Percentiles rank a stretch among this genome's conserved stretches.
Evolutionary conservation across 2,888 invertebrate genomes (phyloP).

Genomic region (Eristalinus aeneus): DNA sequence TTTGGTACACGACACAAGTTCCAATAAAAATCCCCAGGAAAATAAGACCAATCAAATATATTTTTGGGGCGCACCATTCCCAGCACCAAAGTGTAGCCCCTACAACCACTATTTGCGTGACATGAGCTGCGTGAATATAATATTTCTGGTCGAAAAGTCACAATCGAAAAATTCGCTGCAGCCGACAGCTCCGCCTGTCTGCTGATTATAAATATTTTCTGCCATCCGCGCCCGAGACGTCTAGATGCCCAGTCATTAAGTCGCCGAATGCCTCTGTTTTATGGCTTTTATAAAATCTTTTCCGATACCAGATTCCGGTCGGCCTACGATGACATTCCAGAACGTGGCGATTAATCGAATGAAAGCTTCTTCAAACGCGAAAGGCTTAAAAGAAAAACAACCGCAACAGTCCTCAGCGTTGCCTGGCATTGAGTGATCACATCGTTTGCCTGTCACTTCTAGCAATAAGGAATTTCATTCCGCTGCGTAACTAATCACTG

Average conservation of each 20-base stretch:
- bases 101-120: not conserved
- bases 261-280: not conserved
- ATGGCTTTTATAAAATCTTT: not conserved
- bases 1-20: too few species aligned
- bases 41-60: not conserved
- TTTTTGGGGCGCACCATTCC: too few species aligned
- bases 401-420: not conserved
- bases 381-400: constrained; percentile 14
- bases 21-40: not conserved
- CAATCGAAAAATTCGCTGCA: not conserved
- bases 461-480: not conserved
- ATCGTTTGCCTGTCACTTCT: constrained; percentile 5
- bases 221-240: constrained; percentile 1
- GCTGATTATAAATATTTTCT: constrained; percentile 3
- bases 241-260: constrained; percentile 9
- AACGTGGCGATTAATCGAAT: not conserved
- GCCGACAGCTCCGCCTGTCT: constrained; percentile 2
- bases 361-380: not conserved
- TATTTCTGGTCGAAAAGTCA: not conserved
- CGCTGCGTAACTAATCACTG: not conserved
- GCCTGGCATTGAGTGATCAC: not conserved
- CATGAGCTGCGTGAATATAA: not conserved
- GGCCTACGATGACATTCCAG: not conserved
- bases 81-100: not conserved
- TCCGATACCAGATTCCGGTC: not conserved